Conservation (phyloP, 2,797 vertebrate genomes). For the Poecilia velifera region DNA sequence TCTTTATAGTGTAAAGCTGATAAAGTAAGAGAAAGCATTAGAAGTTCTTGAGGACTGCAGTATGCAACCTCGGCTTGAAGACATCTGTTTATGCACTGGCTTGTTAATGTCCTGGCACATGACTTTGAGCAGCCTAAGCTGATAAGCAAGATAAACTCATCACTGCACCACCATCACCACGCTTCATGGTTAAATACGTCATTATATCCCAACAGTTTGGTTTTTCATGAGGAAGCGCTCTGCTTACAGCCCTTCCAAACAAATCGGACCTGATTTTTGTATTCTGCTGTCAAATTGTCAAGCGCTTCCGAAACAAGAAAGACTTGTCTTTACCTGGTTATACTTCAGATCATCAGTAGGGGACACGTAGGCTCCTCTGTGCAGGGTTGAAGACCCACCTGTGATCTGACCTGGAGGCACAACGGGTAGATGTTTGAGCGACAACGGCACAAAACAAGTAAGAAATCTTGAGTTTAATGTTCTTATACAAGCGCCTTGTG, state of each 20-base stretch:
- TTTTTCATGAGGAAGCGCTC: not conserved
- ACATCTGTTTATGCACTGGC: not conserved
- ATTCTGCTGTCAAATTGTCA: not conserved
- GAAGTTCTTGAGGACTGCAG: not conserved
- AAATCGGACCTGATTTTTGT: not conserved
- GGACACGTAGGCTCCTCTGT: slow-evolving; percentile 95
- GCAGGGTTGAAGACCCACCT: slow-evolving; percentile 92
- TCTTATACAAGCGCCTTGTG: not conserved
- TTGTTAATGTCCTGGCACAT: not conserved
- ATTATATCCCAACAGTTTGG: not conserved
- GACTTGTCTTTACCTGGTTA: slow-evolving; percentile 87
- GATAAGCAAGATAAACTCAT: not conserved
- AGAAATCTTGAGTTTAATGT: not conserved
- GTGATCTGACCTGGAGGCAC: slow-evolving; percentile 86
- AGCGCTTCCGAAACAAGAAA: not conserved
- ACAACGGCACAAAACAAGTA: not conserved
- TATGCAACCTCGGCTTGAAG: not conserved
- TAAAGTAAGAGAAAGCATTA: not conserved
- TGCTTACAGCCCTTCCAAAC: not conserved
- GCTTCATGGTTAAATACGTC: not conserved
- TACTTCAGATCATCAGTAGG: slow-evolving; percentile 96
- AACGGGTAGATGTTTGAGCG: slow-evolving; percentile 2
- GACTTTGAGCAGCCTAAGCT: not conserved
- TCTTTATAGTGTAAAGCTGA: not conserved
- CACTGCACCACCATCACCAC: not conserved